Percentiles rank a stretch among this genome's conserved stretches.
Conservation (phyloP, 2,797 vertebrate genomes). For the Tokudaia muenninki region DNA sequence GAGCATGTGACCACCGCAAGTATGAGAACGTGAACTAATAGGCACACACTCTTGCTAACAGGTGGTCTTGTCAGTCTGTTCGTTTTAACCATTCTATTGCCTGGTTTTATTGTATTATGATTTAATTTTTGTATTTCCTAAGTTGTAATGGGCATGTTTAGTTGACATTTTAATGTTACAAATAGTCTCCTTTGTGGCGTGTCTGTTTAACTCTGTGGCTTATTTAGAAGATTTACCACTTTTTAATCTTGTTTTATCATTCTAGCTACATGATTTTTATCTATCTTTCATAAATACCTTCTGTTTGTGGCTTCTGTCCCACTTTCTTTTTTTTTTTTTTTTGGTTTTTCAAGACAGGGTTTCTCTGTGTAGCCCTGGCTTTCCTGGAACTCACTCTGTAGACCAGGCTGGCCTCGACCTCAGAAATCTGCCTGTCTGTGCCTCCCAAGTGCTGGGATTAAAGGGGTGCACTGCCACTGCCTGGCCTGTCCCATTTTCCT, state of each 20-base stretch:
- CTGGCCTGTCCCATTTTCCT: background rate
- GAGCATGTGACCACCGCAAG: background rate
- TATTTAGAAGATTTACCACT: background rate
- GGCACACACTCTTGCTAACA: background rate
- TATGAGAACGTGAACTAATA: background rate
- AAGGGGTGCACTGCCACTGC: no score
- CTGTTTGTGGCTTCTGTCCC: background rate
- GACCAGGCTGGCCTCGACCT: no score
- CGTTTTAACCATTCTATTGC: background rate
- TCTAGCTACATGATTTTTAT: background rate
- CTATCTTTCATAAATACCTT: constrained; percentile 37
- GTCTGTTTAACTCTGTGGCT: background rate
- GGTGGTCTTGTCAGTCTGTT: background rate
- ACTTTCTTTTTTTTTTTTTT: background rate
- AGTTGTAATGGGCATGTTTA: constrained; percentile 1
- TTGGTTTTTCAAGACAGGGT: no score
- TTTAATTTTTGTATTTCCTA: constrained; percentile 37
- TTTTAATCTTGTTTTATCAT: background rate
- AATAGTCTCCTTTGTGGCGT: constrained; percentile 36
- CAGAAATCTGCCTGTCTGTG: no score
- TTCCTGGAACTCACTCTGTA: no score
- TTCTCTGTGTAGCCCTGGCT: no score
- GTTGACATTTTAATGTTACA: background rate
- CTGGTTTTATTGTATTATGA: background rate
- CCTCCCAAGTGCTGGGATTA: no score